A percentile compares a stretch with the other conserved stretches of the same genome.
Conservation (phyloP, 2,888 invertebrate species). For the Euphydryas editha region DNA sequence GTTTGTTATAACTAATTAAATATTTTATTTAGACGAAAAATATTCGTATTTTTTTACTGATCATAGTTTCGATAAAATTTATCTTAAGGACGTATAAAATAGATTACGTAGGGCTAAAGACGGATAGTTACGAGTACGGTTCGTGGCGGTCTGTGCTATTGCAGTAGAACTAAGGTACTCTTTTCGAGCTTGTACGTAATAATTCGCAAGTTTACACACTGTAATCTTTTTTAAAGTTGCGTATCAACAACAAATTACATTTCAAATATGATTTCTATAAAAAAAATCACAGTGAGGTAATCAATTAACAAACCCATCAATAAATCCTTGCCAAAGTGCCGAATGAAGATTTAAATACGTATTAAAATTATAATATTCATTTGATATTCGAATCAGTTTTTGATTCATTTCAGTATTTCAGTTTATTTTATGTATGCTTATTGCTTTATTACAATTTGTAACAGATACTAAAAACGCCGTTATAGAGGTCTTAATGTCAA, state of each 20-base stretch:
- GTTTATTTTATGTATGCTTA: conserved; percentile 31
- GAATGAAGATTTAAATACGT: conserved; percentile 70
- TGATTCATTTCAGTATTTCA: conserved; percentile 12
- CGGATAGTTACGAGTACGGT: no score
- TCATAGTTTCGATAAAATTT: neutral
- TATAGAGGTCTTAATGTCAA: conserved; percentile 5
- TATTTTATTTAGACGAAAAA: neutral
- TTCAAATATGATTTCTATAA: no score
- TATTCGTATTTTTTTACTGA: neutral
- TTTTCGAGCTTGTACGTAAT: no score
- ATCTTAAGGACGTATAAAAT: no score
- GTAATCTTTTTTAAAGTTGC: no score
- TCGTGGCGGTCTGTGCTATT: no score
- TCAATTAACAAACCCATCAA: conserved; percentile 74
- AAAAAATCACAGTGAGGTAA: conserved; percentile 44
- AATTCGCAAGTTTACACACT: no score
- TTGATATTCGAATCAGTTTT: conserved; percentile 36
- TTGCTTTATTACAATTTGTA: conserved; percentile 33
- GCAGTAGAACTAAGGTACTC: no score
- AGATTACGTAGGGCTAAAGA: no score
- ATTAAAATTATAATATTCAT: conserved; percentile 61
- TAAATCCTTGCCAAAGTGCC: conserved; percentile 56
- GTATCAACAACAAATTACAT: no score
- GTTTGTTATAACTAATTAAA: neutral
- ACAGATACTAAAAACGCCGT: neutral